Percentiles rank a stretch among this genome's conserved stretches.
Evolutionary conservation across 2,797 vertebrate species (phyloP).

Genomic region (Pangasius krempfi): DNA sequence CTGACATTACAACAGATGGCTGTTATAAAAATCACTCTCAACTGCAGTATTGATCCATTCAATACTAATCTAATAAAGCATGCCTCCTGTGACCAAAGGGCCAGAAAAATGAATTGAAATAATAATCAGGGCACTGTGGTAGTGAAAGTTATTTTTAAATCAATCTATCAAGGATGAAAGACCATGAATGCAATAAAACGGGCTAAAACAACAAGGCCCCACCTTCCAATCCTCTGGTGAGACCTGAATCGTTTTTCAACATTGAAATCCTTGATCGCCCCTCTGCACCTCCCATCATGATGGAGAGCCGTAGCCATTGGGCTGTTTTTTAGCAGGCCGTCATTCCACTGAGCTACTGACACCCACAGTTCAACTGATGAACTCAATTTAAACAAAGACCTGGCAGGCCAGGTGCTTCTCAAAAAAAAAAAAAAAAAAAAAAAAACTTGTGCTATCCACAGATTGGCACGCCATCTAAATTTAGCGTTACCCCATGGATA

Average conservation of each 20-base stretch:
- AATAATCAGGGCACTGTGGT: slow-evolving; percentile 58
- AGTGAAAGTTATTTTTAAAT: slow-evolving; percentile 53
- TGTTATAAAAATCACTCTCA: slow-evolving; percentile 61
- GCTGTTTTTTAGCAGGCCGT: slow-evolving; percentile 55
- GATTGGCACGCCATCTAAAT: slow-evolving; percentile 55
- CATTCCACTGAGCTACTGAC: slow-evolving; percentile 52
- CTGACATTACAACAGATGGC: slow-evolving; percentile 55
- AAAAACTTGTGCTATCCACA: slow-evolving; percentile 47
- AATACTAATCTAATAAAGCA: slow-evolving; percentile 64
- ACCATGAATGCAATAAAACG: slow-evolving; percentile 48
- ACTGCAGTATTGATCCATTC: slow-evolving; percentile 59
- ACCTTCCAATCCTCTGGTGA: slow-evolving; percentile 45
- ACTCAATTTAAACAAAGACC: slow-evolving; percentile 62
- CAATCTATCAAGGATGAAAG: slow-evolving; percentile 49
- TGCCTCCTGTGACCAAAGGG: slow-evolving; percentile 58
- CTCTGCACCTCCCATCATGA: background rate
- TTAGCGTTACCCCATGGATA: slow-evolving; percentile 42
- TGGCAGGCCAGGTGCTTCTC: slow-evolving; percentile 51
- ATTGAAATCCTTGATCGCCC: slow-evolving; percentile 31
- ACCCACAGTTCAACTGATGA: slow-evolving; percentile 57
- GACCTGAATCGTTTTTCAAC: slow-evolving; percentile 31
- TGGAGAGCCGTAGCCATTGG: slow-evolving; percentile 46
- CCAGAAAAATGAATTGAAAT: slow-evolving; percentile 60
- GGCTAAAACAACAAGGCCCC: slow-evolving; percentile 41
- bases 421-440: background rate